phyloP scores from a whole-genome alignment of 2,113 vertebrate species.

The Pluvialis apricaria region DNA sequence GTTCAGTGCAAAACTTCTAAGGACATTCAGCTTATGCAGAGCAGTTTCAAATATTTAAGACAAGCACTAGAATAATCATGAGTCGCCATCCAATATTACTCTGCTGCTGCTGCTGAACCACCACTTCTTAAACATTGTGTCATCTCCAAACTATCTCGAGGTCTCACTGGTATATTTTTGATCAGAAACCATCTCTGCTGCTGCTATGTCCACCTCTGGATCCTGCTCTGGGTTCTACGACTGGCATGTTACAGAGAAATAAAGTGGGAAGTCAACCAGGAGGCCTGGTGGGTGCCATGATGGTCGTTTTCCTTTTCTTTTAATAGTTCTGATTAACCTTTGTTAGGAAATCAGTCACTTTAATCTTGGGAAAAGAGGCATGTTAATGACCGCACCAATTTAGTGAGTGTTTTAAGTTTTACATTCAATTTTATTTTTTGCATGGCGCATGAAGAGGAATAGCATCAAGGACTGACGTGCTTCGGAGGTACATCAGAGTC shows the following conservation, averaged over 20 bases:
- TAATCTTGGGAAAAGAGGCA: not conserved
- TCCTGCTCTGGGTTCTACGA: not conserved
- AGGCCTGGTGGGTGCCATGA: not conserved
- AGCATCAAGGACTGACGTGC: not conserved
- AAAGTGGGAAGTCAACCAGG: not conserved
- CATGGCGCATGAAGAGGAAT: not conserved
- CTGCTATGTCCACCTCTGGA: not conserved
- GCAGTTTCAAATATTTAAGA: not conserved
- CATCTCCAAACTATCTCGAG: not conserved
- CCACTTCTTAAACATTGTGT: not conserved
- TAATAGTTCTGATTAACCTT: not conserved
- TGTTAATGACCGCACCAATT: not conserved
- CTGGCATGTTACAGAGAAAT: not conserved
- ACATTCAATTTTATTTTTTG: not conserved
- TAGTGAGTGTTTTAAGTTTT: not conserved
- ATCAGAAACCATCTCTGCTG: not conserved
- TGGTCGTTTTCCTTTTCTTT: not conserved
- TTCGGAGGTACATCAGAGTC: not conserved
- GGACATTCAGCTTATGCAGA: not conserved
- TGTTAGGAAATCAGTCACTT: not conserved
- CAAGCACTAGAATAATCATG: not conserved
- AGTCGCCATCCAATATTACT: not conserved
- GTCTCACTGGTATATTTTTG: not conserved
- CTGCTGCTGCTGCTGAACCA: not conserved
- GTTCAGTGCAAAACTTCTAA: not conserved